A percentile compares a stretch with the other conserved stretches of the same genome.
Evolutionary conservation across 1,140 invertebrate genomes (phyloP).

Genomic region (Ganaspis sp.): DNA sequence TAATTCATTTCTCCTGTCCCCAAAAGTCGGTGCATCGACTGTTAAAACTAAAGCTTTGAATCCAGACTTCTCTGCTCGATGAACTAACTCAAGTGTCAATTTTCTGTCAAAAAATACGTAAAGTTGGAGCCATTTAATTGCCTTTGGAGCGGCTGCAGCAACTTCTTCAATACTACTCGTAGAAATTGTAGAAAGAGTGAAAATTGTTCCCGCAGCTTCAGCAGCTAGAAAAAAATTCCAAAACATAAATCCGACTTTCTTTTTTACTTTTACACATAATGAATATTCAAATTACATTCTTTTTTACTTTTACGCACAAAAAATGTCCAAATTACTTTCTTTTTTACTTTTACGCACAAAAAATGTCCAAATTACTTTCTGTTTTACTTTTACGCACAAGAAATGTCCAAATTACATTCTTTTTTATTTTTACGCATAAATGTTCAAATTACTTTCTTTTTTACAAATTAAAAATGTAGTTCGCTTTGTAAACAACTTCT

Average conservation of each 20-base stretch:
- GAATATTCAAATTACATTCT: no score
- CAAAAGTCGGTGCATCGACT: conserved; percentile 92
- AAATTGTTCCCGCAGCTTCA: conserved; percentile 83
- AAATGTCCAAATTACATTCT: no score
- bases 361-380: no score
- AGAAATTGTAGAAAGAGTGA: conserved; percentile 90
- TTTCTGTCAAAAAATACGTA: conserved; percentile 91
- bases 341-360: no score
- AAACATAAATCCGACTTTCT: no score
- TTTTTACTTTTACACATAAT: no score
- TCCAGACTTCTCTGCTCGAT: conserved; percentile 88
- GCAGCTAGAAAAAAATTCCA: conserved; percentile 84
- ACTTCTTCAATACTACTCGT: conserved; percentile 94
- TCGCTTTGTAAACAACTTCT: no score
- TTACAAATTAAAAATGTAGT: background rate
- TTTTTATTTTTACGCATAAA: no score
- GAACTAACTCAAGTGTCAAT: conserved; percentile 84
- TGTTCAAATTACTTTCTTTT: no score
- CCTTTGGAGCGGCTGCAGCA: conserved; percentile 83
- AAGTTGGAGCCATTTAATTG: conserved; percentile 92
- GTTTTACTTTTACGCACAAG: no score
- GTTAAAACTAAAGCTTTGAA: conserved; percentile 93
- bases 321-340: no score
- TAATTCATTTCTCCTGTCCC: conserved; percentile 86
- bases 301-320: no score